Evolutionary conservation across 2,113 vertebrate species (phyloP).

Genomic region (Salvelinus alpinus): DNA sequence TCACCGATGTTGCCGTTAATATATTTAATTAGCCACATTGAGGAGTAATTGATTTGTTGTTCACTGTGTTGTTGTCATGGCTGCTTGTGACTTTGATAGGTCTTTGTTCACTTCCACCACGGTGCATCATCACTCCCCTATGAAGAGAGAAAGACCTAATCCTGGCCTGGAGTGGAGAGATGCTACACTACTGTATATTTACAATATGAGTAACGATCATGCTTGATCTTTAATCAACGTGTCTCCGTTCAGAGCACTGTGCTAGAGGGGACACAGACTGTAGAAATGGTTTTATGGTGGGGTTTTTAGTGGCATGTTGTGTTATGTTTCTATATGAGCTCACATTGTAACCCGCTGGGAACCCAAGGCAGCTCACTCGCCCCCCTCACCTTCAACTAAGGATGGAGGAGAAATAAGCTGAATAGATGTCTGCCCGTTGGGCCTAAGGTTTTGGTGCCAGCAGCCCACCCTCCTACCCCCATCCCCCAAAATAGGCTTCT

Average conservation of each 20-base stretch:
- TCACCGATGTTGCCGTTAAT: constrained; percentile 31
- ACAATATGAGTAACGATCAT: constrained; percentile 72
- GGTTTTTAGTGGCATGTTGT: constrained; percentile 44
- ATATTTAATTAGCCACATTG: constrained; percentile 47
- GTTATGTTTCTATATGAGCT: constrained; percentile 50
- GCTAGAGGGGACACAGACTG: constrained; percentile 54
- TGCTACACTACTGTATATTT: constrained; percentile 51
- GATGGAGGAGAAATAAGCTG: background rate
- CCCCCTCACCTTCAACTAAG: constrained; percentile 13
- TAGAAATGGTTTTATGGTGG: constrained; percentile 61
- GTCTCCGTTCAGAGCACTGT: constrained; percentile 51
- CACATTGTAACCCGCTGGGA: constrained; percentile 63
- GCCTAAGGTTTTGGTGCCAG: constrained; percentile 64
- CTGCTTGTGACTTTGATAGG: constrained; percentile 65
- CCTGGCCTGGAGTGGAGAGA: constrained; percentile 73
- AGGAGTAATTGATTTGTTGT: constrained; percentile 75
- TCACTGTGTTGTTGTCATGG: constrained; percentile 17
- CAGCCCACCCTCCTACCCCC: constrained; percentile 34
- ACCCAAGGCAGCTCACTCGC: constrained; percentile 50
- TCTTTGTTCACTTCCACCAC: constrained; percentile 71
- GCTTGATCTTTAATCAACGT: constrained; percentile 72
- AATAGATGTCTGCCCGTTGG: background rate
- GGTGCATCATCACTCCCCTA: constrained; percentile 51
- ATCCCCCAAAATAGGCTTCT: constrained; percentile 66
- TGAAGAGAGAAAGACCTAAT: constrained; percentile 70